Percentiles rank a stretch among this genome's conserved stretches.
Conservation (phyloP, 2,113 vertebrate species). For the Coptodon rendalli region DNA sequence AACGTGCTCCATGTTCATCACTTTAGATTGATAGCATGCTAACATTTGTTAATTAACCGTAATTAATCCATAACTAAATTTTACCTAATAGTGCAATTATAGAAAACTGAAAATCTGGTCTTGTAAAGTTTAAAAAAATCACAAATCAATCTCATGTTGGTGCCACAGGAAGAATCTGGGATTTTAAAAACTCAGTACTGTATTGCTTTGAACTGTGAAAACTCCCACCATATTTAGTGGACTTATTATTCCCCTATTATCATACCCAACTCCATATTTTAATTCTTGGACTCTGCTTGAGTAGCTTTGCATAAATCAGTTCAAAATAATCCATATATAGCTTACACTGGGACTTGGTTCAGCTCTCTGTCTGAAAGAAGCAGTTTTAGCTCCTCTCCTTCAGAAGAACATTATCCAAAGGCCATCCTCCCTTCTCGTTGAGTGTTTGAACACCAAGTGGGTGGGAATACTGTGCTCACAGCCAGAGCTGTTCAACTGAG, state of each 20-base stretch:
- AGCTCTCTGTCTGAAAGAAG: neutral
- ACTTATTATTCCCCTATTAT: neutral
- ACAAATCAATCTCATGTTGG: neutral
- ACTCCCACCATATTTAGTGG: neutral
- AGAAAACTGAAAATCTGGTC: neutral
- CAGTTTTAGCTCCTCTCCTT: neutral
- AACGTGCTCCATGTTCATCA: neutral
- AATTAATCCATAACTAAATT: neutral
- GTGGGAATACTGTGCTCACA: neutral
- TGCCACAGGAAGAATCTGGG: neutral
- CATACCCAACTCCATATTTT: neutral
- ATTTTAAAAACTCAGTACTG: neutral
- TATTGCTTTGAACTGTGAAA: neutral
- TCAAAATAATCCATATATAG: neutral
- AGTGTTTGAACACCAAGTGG: neutral
- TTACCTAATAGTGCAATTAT: neutral
- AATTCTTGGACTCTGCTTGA: neutral
- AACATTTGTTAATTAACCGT: neutral
- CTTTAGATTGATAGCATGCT: neutral
- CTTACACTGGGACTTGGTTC: neutral
- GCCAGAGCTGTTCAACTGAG: neutral
- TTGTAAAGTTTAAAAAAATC: neutral
- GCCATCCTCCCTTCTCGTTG: neutral
- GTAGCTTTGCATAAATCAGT: neutral
- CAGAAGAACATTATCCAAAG: neutral